Evolutionary conservation across 30 jellyfish, hydroid and myxozoan species (phyloP).

Genomic region (Mastigias papua): DNA sequence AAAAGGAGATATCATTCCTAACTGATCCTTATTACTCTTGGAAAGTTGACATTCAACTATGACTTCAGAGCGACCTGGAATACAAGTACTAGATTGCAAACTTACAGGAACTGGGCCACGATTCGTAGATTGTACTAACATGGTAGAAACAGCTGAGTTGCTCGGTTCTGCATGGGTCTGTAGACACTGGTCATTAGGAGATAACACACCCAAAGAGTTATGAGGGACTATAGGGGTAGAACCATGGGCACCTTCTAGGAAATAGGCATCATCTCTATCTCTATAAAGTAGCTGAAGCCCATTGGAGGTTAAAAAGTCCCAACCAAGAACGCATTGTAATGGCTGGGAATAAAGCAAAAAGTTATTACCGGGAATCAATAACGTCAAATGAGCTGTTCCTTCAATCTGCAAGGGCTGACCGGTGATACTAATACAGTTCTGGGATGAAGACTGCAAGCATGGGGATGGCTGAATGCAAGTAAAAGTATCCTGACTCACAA

Average conservation of each 20-base stretch:
- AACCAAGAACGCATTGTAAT: no score
- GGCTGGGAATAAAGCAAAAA: constrained; percentile 14
- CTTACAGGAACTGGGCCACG: constrained; percentile 50
- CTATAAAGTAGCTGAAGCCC: constrained; percentile 49
- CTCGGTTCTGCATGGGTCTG: not conserved
- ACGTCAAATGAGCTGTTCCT: constrained; percentile 24
- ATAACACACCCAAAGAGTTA: not conserved
- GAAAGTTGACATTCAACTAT: constrained; percentile 9
- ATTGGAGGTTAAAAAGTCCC: constrained; percentile 43
- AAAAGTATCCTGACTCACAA: no score
- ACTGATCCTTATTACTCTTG: constrained; percentile 13
- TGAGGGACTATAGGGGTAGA: constrained; percentile 26
- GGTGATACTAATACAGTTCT: constrained; percentile 22
- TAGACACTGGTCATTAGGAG: not conserved
- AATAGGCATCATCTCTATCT: constrained; percentile 19
- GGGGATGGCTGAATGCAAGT: constrained; percentile 14
- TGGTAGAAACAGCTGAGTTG: not conserved
- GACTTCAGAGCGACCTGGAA: constrained; percentile 41
- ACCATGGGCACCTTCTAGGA: constrained; percentile 46
- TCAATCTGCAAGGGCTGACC: constrained; percentile 33
- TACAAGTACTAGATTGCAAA: constrained; percentile 7
- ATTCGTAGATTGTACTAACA: constrained; percentile 24
- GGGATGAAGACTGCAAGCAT: constrained; percentile 2
- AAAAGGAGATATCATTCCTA: constrained; percentile 29
- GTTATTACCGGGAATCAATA: constrained; percentile 26